Conservation (phyloP, 2,888 invertebrate genomes). For the Polietes domitor region DNA sequence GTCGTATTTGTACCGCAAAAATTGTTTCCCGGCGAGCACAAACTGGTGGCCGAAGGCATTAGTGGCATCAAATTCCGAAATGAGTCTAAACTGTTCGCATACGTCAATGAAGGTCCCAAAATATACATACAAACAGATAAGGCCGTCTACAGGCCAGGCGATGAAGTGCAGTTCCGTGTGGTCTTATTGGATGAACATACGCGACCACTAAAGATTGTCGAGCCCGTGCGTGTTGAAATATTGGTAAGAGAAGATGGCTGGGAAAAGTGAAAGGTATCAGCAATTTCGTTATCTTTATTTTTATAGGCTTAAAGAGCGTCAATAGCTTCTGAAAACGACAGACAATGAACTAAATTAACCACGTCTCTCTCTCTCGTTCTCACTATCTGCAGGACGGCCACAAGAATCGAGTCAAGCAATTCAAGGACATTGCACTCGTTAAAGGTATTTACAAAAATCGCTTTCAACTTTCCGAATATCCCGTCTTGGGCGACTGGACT, state of each 20-base stretch:
- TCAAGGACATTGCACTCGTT: constrained; percentile 85
- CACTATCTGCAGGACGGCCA: constrained; percentile 85
- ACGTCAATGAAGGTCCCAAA: constrained; percentile 79
- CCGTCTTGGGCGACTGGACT: constrained; percentile 94
- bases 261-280: too few species aligned
- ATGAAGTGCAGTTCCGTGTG: constrained; percentile 88
- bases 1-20: constrained; percentile 22
- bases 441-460: constrained; percentile 90
- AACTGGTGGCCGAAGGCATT: constrained; percentile 82
- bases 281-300: too few species aligned
- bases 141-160: constrained; percentile 93
- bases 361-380: too few species aligned
- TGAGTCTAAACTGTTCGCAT: constrained; percentile 83
- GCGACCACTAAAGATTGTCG: constrained; percentile 14
- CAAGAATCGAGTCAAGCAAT: constrained; percentile 91
- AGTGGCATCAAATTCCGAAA: constrained; percentile 88
- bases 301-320: too few species aligned
- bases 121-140: constrained; percentile 96
- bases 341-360: too few species aligned
- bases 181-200: constrained; percentile 86
- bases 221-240: constrained; percentile 38
- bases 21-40: constrained; percentile 72
- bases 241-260: constrained; percentile 39
- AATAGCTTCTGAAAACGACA: too few species aligned
- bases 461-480: constrained; percentile 89